Conservation (phyloP, 2,888 invertebrate species). For the Dryobota labecula region DNA sequence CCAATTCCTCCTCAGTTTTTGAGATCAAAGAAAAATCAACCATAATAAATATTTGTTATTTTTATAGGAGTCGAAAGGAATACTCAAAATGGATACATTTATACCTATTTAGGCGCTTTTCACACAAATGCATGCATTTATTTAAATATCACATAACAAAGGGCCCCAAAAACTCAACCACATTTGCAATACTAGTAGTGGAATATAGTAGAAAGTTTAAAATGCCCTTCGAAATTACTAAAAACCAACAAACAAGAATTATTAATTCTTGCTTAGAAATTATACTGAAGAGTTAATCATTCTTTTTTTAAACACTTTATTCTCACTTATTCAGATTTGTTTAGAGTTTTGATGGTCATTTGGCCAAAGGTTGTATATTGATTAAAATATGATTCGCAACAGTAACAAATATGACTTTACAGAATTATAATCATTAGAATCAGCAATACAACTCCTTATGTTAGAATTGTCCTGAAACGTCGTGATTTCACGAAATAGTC, state of each 20-base stretch:
- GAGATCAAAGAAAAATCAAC: constrained; percentile 64
- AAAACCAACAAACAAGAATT: constrained; percentile 1
- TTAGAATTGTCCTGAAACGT: too few relatives aligned
- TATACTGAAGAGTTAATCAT: background rate
- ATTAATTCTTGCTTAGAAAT: background rate
- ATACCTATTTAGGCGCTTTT: constrained; percentile 48
- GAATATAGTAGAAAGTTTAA: constrained; percentile 5
- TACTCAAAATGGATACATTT: constrained; percentile 19
- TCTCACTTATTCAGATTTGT: background rate
- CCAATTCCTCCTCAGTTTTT: constrained; percentile 67
- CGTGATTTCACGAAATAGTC: too few relatives aligned
- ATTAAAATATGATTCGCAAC: too few relatives aligned
- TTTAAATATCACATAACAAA: constrained; percentile 47
- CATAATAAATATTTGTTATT: constrained; percentile 39
- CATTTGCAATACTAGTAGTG: constrained; percentile 22
- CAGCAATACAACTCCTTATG: too few relatives aligned
- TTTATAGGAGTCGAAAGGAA: constrained; percentile 18
- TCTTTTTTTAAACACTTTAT: background rate
- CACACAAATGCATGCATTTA: constrained; percentile 52
- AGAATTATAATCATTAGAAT: too few relatives aligned
- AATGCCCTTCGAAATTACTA: constrained; percentile 16
- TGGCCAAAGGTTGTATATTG: too few relatives aligned
- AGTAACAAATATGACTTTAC: too few relatives aligned
- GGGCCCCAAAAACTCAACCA: constrained; percentile 34
- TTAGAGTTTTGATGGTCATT: background rate